phyloP scores from a whole-genome alignment of 2,113 vertebrate genomes.

The Rhinolophus sinicus region DNA sequence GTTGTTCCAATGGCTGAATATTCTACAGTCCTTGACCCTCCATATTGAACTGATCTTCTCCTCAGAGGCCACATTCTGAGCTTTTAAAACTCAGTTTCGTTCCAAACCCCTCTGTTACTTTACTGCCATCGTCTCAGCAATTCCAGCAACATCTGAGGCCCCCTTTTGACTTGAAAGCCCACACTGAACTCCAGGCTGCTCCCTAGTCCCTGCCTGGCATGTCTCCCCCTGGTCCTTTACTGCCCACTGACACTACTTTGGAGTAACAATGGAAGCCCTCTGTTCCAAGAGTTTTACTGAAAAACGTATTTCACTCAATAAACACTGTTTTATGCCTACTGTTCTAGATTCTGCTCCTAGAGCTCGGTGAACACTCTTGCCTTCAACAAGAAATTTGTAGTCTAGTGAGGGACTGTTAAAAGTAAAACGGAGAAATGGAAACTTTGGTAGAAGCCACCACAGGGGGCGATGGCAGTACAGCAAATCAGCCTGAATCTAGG shows the following conservation, averaged over 20 bases:
- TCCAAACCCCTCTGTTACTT: not conserved
- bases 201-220: too few relatives aligned
- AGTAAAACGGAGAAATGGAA: not conserved
- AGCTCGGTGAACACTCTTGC: not conserved
- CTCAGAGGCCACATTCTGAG: not conserved
- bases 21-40: not conserved
- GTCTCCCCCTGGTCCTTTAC: accelerated
- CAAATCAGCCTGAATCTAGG: not conserved
- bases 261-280: not conserved
- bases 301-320: not conserved
- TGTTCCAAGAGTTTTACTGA: not conserved
- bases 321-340: not conserved
- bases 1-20: not conserved
- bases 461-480: too few relatives aligned
- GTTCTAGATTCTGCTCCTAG: not conserved
- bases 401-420: not conserved
- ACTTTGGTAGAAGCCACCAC: not conserved
- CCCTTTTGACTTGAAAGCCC: not conserved
- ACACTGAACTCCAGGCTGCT: not conserved
- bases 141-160: not conserved
- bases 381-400: not conserved
- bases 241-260: not conserved
- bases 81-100: not conserved
- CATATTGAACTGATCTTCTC: not conserved
- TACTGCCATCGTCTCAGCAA: not conserved